Evolutionary conservation across 1,140 invertebrate species (phyloP).

Genomic region (Sinonovacula constricta): DNA sequence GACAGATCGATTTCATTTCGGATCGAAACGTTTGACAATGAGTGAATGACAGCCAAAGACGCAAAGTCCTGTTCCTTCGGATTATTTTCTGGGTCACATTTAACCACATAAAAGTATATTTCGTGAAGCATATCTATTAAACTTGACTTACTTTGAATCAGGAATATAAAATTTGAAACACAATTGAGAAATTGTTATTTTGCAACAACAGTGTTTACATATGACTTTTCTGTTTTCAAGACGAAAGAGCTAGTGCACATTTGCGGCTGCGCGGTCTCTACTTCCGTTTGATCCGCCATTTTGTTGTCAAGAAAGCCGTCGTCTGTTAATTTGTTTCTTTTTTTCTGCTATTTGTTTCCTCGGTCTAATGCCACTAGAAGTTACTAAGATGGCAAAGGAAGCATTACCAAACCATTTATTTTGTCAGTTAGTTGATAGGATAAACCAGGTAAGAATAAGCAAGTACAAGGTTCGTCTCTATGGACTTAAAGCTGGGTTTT

Average conservation of each 20-base stretch:
- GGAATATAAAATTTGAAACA: neutral
- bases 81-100: too few relatives aligned
- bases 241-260: neutral
- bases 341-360: constrained; percentile 14
- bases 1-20: too few relatives aligned
- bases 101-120: too few relatives aligned
- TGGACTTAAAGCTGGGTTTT: constrained; percentile 23
- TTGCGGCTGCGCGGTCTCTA: constrained; percentile 1
- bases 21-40: too few relatives aligned
- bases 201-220: neutral
- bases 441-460: constrained; percentile 57
- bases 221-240: neutral
- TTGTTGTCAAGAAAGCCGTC: constrained; percentile 57
- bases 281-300: constrained; percentile 44
- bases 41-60: too few relatives aligned
- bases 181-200: neutral
- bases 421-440: constrained; percentile 49
- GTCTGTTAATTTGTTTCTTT: neutral
- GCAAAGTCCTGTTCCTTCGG: too few relatives aligned
- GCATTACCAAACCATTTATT: constrained; percentile 53
- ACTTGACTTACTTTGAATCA: too few relatives aligned
- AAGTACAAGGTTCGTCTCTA: constrained; percentile 36
- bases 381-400: constrained; percentile 60
- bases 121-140: too few relatives aligned
- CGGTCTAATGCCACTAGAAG: constrained; percentile 4